Evolutionary conservation across 1,140 invertebrate species (phyloP), one percentile per base, ranked within the genome.

Genomic region (Leguminivora glycinivorella): DNA sequence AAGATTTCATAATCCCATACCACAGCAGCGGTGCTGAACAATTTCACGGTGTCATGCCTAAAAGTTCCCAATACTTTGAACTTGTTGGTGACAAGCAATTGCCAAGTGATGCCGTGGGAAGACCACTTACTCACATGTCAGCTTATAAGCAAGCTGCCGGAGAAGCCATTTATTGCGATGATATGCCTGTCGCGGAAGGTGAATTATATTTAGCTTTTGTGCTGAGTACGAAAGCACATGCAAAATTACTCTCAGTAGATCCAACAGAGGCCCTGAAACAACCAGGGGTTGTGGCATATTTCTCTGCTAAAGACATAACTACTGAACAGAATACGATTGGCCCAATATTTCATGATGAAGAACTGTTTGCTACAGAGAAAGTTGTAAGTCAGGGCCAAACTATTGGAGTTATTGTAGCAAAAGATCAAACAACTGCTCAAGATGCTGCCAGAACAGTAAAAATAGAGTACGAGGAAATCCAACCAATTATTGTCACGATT

Each of bases 141-240:
- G 98, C 96, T 0, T 93, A 94, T 10, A 98, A 99, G 85, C 98
- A 99, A 92, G 95, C 95, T 0, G 96, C 97, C 6, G 98, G 98
- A 14, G 98, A 99, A 93, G 98, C 98, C 2, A 92, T 97, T 58
- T 99, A 99, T 85, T 95, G 96, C 73, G 97, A 98, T 86, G 98
- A 99, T 84, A 96, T 98, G 72, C 97, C 97, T 0, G 89, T 86
- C 52, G 93, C 93, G 67, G 93, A 95, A 78, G 93, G 94, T 31
- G 96, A 98, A 88, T 87, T 98, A 0, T 97, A 96, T 78, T 86
- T 98, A 78, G 94, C 95, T 1, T 92, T 97, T 17, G 97, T 98
- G 0, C 76, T 96, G 0, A 98, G 97, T 74, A 95, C 95, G 4
- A 95, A 94, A 92, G 93, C 97, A 2, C 95, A 97, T 83, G 98